Base-by-base conservation (phyloP, 2,113 vertebrate species). In the Xenopus borealis region DNA sequence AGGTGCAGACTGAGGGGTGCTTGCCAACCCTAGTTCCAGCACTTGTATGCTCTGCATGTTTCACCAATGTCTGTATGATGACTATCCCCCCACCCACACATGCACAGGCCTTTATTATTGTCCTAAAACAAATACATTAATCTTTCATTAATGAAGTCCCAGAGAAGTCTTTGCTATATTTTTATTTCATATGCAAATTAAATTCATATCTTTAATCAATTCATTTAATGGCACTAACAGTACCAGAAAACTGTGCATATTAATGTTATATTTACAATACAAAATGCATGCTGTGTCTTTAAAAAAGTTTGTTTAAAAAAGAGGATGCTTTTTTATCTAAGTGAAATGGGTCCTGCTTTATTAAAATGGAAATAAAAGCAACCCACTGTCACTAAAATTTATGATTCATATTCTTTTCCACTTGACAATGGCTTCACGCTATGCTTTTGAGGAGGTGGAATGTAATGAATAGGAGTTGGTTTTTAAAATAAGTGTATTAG, bases 391-490 rank as follows among this genome's bases (percentile, higher is more conserved):
- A 27, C 72, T 61, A 65, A 65, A 57, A 66, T 72, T 27, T 58
- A 74, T 59, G 16, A 66, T 74, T 66, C 62, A 46, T 30, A 12
- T 65, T 50, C 62, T 59, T 59, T 66, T 50, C 13, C 30, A 30
- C 40, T 64, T 64, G 71, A 72, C 71, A 64, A 47, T 61, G 44
- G n/a, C 55, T 61, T 68, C 65, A 61, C 18, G 57, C 65, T 47
- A 67, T 57, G 72, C 17, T 40, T 62, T 62, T 68, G 55, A 67
- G 57, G 72, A 67, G 65, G 65, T 68, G 65, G 65, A 75, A 73
- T 59, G 16, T 73, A 66, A 52, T 75, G 65, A 75, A 75, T 75
- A 75, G 65, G 68, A 59, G 66, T 44, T 75, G 72, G 4, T 40
- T 52, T 47, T 16, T 16, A 62, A 57, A 50, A 62, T 66, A 47